Conservation (phyloP, 2,113 vertebrate genomes). For the Damaliscus lunatus region DNA sequence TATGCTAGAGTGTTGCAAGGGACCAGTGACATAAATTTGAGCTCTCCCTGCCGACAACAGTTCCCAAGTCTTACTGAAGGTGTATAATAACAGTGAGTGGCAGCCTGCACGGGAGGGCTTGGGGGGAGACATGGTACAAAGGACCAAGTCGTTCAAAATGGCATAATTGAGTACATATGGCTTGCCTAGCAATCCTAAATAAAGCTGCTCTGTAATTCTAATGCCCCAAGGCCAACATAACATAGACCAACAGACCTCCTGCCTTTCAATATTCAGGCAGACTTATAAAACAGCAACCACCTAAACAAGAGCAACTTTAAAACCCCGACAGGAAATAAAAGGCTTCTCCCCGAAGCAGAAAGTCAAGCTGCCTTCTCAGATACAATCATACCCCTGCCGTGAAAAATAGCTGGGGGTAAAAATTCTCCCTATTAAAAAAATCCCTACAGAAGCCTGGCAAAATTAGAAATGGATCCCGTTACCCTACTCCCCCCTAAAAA, state of each 20-base stretch:
- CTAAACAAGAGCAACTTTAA: constrained; percentile 38
- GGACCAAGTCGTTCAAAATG: background rate
- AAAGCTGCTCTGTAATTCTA: constrained; percentile 59
- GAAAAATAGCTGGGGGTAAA: background rate
- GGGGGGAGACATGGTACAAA: background rate
- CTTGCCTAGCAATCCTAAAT: constrained; percentile 2
- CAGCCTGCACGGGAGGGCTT: accelerated
- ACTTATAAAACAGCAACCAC: background rate
- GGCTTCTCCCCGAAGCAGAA: constrained; percentile 11
- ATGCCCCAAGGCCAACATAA: constrained; percentile 29
- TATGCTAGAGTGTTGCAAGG: accelerated
- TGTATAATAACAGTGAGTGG: background rate
- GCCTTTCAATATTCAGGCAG: background rate
- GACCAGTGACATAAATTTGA: accelerated
- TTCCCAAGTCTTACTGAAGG: background rate
- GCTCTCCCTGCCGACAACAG: background rate
- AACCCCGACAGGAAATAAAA: constrained; percentile 53
- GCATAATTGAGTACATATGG: constrained; percentile 60
- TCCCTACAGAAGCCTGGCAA: background rate
- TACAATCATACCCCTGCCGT: constrained; percentile 22
- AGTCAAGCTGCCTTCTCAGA: background rate
- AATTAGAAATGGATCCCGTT: constrained; percentile 23
- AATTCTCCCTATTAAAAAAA: background rate
- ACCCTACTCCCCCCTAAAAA: background rate
- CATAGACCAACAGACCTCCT: constrained; percentile 24